Conservation (phyloP, 1,140 invertebrate species). For the Drosophila persimilis region DNA sequence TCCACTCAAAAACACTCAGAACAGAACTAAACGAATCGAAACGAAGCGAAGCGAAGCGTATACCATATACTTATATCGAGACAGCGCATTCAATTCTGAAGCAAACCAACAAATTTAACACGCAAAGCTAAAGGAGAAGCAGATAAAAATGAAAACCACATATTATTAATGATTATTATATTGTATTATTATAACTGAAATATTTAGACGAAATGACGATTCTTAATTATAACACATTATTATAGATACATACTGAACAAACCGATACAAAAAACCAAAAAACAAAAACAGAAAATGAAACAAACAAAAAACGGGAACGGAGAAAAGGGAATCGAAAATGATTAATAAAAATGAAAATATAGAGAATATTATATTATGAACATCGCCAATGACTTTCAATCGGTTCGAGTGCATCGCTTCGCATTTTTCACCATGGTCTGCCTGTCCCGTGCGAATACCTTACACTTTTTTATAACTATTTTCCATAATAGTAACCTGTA, state of each 20-base stretch:
- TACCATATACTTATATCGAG: not conserved
- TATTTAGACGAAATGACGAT: constrained; percentile 83
- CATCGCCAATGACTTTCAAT: constrained; percentile 24
- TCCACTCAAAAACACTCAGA: constrained; percentile 18
- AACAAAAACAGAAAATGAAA: constrained; percentile 57
- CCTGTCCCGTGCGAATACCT: no score
- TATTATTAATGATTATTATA: constrained; percentile 81
- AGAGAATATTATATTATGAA: constrained; percentile 83
- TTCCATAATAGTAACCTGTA: no score
- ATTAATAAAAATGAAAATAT: constrained; percentile 82
- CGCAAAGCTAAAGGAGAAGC: constrained; percentile 18
- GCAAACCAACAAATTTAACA: constrained; percentile 49
- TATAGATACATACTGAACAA: constrained; percentile 78
- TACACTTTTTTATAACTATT: no score
- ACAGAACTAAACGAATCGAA: constrained; percentile 41
- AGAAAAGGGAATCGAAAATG: constrained; percentile 58
- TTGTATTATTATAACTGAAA: constrained; percentile 83
- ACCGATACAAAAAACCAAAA: constrained; percentile 59
- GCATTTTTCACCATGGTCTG: no score
- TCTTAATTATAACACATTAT: constrained; percentile 83
- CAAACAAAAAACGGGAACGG: constrained; percentile 39
- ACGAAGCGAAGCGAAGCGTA: constrained; percentile 17
- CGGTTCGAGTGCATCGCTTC: not conserved
- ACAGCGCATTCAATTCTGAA: constrained; percentile 12
- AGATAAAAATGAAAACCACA: constrained; percentile 22